Evolutionary conservation across 2,888 invertebrate genomes (phyloP).

Genomic region (Eledona agricola): DNA sequence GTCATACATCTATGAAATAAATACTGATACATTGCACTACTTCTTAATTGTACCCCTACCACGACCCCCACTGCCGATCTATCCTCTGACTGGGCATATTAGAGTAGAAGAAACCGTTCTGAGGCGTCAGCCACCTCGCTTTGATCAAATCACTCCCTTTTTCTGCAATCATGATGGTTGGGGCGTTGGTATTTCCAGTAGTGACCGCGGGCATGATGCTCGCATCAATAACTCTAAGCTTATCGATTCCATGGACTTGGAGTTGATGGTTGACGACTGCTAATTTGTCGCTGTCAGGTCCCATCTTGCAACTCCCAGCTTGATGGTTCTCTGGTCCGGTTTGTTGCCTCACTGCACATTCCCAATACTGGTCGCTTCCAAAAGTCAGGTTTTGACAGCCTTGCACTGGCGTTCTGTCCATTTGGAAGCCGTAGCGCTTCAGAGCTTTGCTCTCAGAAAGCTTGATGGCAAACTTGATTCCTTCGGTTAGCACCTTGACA

Average conservation of each 20-base stretch:
- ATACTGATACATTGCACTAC: too few species aligned
- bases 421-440: constrained; percentile 74
- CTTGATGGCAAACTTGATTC: constrained; percentile 80
- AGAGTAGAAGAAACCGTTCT: constrained; percentile 58
- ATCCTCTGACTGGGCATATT: constrained; percentile 54
- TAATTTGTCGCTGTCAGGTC: constrained; percentile 65
- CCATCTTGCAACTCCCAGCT: constrained; percentile 73
- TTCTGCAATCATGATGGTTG: constrained; percentile 74
- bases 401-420: constrained; percentile 76
- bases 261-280: constrained; percentile 67
- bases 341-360: constrained; percentile 67
- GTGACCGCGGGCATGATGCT: constrained; percentile 74
- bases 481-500: constrained; percentile 80
- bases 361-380: constrained; percentile 72
- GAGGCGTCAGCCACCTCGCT: constrained; percentile 66
- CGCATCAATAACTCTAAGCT: constrained; percentile 75
- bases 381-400: constrained; percentile 81
- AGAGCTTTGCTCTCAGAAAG: constrained; percentile 75
- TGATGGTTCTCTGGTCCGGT: constrained; percentile 74
- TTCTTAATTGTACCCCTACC: constrained; percentile 11
- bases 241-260: constrained; percentile 71
- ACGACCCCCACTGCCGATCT: constrained; percentile 56
- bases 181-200: constrained; percentile 76
- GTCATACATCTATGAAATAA: too few species aligned
- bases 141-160: constrained; percentile 74